These are phyloP conservation scores for Asobara japonica DNA, from an alignment of 1,140 invertebrate species.

Conservation along the genomic window DNA sequence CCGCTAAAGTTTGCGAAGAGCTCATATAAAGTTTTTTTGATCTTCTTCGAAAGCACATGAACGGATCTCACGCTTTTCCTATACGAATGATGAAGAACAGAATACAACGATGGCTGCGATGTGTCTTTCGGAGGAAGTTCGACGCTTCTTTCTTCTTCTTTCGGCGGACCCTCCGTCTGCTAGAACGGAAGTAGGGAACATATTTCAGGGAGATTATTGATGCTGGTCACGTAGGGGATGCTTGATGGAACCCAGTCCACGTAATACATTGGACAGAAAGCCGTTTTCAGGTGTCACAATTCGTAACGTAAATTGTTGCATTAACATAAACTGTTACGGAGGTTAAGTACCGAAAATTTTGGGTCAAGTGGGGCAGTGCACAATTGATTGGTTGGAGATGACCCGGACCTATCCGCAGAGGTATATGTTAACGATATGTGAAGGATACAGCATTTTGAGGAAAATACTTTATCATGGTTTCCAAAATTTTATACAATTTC, in stretches of 20 bases:
- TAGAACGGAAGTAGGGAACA: slow-evolving; percentile 4
- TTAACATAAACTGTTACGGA: slow-evolving; percentile 5
- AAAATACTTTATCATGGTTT: too few relatives aligned
- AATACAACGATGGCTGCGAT: neutral
- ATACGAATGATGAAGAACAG: neutral
- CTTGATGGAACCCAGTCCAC: slow-evolving; percentile 14
- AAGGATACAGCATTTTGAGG: too few relatives aligned
- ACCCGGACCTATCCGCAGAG: too few relatives aligned
- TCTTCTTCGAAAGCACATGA: too few relatives aligned
- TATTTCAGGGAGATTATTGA: slow-evolving; percentile 1
- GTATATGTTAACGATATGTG: too few relatives aligned
- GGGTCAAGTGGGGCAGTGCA: too few relatives aligned
- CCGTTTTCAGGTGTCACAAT: slow-evolving; percentile 15
- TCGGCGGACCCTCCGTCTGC: neutral
- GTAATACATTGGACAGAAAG: slow-evolving; percentile 11
- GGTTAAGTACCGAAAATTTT: too few relatives aligned
- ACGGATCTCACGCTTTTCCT: neutral
- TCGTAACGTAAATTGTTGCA: neutral
- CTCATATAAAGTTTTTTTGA: too few relatives aligned
- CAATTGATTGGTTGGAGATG: too few relatives aligned
- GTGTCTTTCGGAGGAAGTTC: neutral
- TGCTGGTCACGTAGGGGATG: neutral
- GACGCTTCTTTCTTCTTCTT: neutral
- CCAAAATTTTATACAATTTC: too few relatives aligned
- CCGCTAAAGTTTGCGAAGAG: too few relatives aligned